phyloP scores from a whole-genome alignment of 2,888 invertebrate genomes.

The Cheilosia urbana region DNA sequence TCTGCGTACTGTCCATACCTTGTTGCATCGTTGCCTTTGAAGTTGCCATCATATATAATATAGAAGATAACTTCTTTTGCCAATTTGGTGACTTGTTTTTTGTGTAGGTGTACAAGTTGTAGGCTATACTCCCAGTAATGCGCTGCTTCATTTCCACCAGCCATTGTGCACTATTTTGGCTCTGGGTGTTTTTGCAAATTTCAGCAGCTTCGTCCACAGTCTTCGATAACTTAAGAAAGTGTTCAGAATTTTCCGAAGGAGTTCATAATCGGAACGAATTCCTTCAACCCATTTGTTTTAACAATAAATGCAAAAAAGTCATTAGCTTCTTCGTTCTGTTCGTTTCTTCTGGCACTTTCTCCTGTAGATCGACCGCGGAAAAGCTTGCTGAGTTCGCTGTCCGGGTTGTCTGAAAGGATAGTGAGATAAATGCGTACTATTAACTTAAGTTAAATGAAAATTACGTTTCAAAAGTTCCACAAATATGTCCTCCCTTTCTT shows the following conservation, averaged over 20 bases:
- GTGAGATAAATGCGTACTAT: too few relatives aligned
- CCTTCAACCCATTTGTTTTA: too few relatives aligned
- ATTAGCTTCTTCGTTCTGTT: neutral
- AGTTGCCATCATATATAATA: neutral
- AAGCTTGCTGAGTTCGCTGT: too few relatives aligned
- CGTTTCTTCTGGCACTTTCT: neutral
- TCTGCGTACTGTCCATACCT: neutral
- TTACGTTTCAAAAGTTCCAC: too few relatives aligned
- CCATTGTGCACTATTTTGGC: neutral
- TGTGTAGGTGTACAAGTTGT: too few relatives aligned
- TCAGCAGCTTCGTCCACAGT: neutral
- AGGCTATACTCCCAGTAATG: neutral
- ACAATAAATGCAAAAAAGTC: neutral
- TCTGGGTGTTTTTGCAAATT: neutral
- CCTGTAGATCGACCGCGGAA: too few relatives aligned
- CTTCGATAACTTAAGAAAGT: neutral
- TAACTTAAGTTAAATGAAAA: too few relatives aligned
- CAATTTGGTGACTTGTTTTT: too few relatives aligned
- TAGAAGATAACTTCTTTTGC: too few relatives aligned
- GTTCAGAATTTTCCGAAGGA: neutral
- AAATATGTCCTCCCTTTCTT: too few relatives aligned
- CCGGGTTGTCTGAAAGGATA: too few relatives aligned
- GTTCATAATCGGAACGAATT: too few relatives aligned
- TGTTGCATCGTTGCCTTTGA: neutral
- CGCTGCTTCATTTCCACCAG: neutral